Evolutionary conservation across 1,140 invertebrate genomes (phyloP), one percentile per base, ranked within the genome.

Genomic region (Trichogramma pretiosum): DNA sequence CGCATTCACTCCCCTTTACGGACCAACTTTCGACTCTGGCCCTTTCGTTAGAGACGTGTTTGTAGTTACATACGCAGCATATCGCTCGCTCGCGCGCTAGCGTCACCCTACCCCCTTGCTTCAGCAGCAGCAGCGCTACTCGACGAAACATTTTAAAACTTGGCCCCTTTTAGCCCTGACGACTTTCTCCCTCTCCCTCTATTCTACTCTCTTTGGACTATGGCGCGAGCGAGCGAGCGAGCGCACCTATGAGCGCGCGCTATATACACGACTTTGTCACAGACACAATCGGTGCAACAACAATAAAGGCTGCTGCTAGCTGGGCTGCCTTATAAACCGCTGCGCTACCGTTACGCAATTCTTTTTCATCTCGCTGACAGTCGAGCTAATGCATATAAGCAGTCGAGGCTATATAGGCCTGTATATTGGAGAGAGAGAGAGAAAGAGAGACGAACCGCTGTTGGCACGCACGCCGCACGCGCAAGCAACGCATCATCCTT

Each of bases 131-230:
- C n/a, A n/a, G n/a, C n/a, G n/a, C n/a, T n/a, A n/a, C n/a, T 62
- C 53, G 51, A 61, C 52, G 57, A 62, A 67, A 63, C 64, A 67
- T 65, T 71, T 68, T 68, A 71, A 70, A 70, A 55, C 67, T 68
- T 66, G 59, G 9, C 23, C 45, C 32, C 34, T 36, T 43, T 50
- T 26, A 44, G 35, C 41, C 19, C 10, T 35, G 24, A 39, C 47
- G 24, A 40, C 41, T 37, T 35, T 34, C 46, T 35, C 26, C 8
- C 18, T 28, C 34, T 38, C 49, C 54, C 50, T 48, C 17, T 35
- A 28, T 39, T 33, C 47, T 50, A 56, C 51, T 52, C 42, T 39
- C 36, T 54, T 32, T 47, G 48, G 42, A 51, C 52, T 48, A 22
- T 46, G n/a, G n/a, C n/a, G 16, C 46, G 54, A 48, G 54, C 50